Conservation (phyloP, 2,797 vertebrate species). For the Morelia viridis region DNA sequence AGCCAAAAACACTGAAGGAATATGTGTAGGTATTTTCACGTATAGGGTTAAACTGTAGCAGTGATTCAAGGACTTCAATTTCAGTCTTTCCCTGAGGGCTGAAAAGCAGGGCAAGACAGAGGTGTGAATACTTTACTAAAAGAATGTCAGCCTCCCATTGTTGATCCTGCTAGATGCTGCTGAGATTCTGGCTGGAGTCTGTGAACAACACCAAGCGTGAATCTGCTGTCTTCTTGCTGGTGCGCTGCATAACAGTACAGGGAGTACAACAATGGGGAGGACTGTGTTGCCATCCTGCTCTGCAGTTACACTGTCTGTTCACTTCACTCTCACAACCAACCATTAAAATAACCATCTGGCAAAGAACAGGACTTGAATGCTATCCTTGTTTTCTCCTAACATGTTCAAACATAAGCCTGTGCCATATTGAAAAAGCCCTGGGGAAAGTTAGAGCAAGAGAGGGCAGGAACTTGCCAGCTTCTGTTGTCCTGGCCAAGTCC, state of each 20-base stretch:
- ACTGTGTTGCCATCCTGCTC: background rate
- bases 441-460: background rate
- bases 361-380: accelerated
- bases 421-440: conserved; percentile 6
- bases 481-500: conserved; percentile 13
- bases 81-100: accelerated
- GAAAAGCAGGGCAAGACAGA: background rate
- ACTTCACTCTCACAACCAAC: background rate
- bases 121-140: conserved; percentile 2
- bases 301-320: conserved; percentile 5
- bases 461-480: background rate
- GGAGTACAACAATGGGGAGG: background rate
- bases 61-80: background rate
- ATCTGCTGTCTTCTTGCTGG: background rate
- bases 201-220: background rate
- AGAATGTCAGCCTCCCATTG: background rate
- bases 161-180: background rate
- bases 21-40: background rate
- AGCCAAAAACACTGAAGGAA: background rate
- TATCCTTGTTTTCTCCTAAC: conserved; percentile 9
- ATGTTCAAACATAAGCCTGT: background rate
- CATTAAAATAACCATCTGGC: background rate
- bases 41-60: background rate
- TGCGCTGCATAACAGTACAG: too few relatives aligned
- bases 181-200: background rate